A percentile compares a stretch with the other conserved stretches of the same genome.
phyloP scores from a whole-genome alignment of 2,888 invertebrate genomes.

The Trichacis sp. region DNA sequence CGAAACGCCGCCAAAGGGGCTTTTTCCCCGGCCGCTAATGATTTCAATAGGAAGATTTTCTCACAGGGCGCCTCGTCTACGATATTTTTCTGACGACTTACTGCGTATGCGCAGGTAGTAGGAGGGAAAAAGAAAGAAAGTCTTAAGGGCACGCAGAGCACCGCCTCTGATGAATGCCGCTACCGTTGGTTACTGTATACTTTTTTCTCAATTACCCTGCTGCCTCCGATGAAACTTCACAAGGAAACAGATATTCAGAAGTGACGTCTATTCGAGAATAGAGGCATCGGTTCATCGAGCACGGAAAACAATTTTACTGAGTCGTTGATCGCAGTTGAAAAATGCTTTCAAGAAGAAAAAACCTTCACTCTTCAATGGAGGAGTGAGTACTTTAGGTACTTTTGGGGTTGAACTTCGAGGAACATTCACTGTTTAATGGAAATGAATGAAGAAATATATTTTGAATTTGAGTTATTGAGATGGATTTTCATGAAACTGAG shows the following conservation, averaged over 20 bases:
- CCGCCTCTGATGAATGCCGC: constrained; percentile 65
- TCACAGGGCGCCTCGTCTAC: constrained; percentile 53
- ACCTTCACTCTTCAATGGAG: too few relatives aligned
- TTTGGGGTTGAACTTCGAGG: too few relatives aligned
- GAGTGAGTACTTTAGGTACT: too few relatives aligned
- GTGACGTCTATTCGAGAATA: constrained; percentile 16
- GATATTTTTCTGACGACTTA: constrained; percentile 18
- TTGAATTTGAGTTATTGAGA: too few relatives aligned
- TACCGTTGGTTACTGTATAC: constrained; percentile 58
- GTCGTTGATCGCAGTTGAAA: neutral
- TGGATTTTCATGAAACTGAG: too few relatives aligned
- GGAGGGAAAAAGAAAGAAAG: constrained; percentile 36
- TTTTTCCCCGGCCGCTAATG: constrained; percentile 61
- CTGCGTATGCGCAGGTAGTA: constrained; percentile 17
- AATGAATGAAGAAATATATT: too few relatives aligned
- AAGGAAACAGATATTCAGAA: constrained; percentile 28
- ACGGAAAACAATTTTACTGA: neutral
- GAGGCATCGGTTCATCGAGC: constrained; percentile 21
- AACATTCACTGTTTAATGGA: too few relatives aligned
- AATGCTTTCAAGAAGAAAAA: too few relatives aligned
- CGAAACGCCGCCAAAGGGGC: constrained; percentile 58
- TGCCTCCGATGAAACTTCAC: constrained; percentile 25
- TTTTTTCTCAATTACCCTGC: constrained; percentile 52
- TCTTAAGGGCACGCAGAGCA: constrained; percentile 46
- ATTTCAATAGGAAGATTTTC: constrained; percentile 67